These are phyloP conservation scores for Romanogobio albipinnatus DNA, from an alignment of 2,113 vertebrate genomes.

Conservation along the genomic window DNA sequence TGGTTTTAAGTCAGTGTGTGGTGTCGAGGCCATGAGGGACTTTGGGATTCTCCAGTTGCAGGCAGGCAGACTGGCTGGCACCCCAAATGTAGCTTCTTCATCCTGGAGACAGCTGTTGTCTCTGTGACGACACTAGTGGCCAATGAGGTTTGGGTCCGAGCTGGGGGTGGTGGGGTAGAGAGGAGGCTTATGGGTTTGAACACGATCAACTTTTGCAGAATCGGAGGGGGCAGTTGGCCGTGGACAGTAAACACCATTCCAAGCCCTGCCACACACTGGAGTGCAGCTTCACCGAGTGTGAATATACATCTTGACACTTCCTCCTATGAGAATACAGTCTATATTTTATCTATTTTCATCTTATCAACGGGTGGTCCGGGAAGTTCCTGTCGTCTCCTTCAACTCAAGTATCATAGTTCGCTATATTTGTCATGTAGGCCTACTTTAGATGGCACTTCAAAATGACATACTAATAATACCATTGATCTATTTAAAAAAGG, in stretches of 20 bases:
- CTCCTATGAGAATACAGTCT: constrained; percentile 38
- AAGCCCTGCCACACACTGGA: constrained; percentile 59
- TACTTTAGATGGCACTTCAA: neutral
- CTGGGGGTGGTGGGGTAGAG: constrained; percentile 7
- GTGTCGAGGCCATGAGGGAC: constrained; percentile 68
- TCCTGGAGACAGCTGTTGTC: constrained; percentile 81
- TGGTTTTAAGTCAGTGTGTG: constrained; percentile 60
- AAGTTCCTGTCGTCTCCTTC: constrained; percentile 10
- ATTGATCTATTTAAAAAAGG: neutral
- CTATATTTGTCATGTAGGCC: neutral
- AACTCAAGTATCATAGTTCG: neutral
- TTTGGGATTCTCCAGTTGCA: constrained; percentile 80
- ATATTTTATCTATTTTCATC: constrained; percentile 26
- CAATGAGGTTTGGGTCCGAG: constrained; percentile 65
- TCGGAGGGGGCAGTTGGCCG: constrained; percentile 73
- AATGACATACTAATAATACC: neutral
- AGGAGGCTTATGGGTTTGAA: constrained; percentile 59
- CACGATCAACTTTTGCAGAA: constrained; percentile 60
- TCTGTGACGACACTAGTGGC: constrained; percentile 74
- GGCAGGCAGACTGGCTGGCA: constrained; percentile 89
- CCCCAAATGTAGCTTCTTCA: constrained; percentile 84
- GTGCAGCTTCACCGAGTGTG: constrained; percentile 38
- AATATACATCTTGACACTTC: constrained; percentile 61
- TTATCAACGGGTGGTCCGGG: neutral
- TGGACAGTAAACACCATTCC: constrained; percentile 82